Percentiles rank a stretch among this genome's conserved stretches.
Evolutionary conservation across 2,797 vertebrate species (phyloP).

Genomic region (Masticophis lateralis): DNA sequence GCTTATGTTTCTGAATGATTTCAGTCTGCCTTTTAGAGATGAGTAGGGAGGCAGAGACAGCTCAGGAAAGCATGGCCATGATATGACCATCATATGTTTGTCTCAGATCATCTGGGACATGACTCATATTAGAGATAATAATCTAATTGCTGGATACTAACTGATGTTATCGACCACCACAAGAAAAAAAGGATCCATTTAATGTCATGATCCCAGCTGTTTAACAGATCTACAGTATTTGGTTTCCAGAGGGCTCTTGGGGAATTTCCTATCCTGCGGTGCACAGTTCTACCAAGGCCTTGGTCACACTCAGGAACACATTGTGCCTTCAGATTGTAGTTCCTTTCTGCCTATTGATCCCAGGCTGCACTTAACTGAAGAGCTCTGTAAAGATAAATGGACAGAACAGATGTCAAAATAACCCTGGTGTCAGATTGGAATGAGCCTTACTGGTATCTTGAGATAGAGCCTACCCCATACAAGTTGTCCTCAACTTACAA

Average conservation of each 20-base stretch:
- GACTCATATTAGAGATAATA: not conserved
- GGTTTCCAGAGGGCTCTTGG: not conserved
- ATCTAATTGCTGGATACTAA: not conserved
- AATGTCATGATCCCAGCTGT: not conserved
- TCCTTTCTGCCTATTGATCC: not conserved
- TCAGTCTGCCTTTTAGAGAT: not conserved
- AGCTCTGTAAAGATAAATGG: not conserved
- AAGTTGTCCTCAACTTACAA: not conserved
- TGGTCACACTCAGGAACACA: not conserved
- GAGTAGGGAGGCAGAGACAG: not conserved
- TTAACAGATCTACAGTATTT: not conserved
- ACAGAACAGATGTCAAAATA: not conserved
- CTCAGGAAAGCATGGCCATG: not conserved
- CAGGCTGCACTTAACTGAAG: not conserved
- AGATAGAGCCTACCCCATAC: not conserved
- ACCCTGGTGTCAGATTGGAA: not conserved
- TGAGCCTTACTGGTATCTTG: not conserved
- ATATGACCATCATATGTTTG: not conserved
- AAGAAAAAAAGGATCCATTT: not conserved
- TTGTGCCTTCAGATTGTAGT: not conserved
- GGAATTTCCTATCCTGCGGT: not conserved
- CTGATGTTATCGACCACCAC: not conserved
- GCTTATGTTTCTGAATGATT: not conserved
- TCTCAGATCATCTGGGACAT: not conserved
- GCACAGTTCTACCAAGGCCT: not conserved